Evolutionary conservation across 2,888 invertebrate species (phyloP).

Genomic region (Zygaena filipendulae): DNA sequence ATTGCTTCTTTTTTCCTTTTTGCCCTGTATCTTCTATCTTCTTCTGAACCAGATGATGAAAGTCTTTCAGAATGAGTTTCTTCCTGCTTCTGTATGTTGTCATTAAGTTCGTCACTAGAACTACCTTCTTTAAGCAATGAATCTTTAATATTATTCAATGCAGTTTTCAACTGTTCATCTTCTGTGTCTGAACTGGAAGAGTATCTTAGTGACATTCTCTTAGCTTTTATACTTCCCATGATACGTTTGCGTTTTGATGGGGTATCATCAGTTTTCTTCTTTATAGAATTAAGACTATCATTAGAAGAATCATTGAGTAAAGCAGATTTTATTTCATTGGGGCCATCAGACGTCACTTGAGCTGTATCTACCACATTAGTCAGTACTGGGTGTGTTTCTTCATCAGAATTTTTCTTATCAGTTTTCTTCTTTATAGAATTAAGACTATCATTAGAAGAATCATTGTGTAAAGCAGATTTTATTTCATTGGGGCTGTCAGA

Average conservation of each 20-base stretch:
- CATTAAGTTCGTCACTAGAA: conserved; percentile 26
- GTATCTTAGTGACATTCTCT: conserved; percentile 37
- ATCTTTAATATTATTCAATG: conserved; percentile 30
- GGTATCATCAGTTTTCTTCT: conserved; percentile 18
- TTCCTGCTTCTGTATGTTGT: conserved; percentile 8
- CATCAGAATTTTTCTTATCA: conserved; percentile 4
- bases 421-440: conserved; percentile 16
- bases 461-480: conserved; percentile 20
- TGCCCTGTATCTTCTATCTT: conserved; percentile 16
- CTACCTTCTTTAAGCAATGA: conserved; percentile 25
- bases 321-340: conserved; percentile 20
- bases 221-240: conserved; percentile 43
- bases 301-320: conserved; percentile 24
- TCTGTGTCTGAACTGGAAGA: conserved; percentile 51
- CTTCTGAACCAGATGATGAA: conserved; percentile 25
- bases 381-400: too few species aligned
- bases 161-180: conserved; percentile 32
- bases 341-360: too few species aligned
- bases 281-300: conserved; percentile 18
- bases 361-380: too few species aligned
- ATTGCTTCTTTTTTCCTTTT: conserved; percentile 7
- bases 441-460: conserved; percentile 22
- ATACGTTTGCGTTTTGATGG: conserved; percentile 32
- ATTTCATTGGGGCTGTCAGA: too few species aligned
- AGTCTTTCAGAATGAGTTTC: conserved; percentile 9